A percentile compares a stretch with the other conserved stretches of the same genome.
Evolutionary conservation across 2,797 vertebrate species (phyloP).

Genomic region (Trichosurus vulpecula): DNA sequence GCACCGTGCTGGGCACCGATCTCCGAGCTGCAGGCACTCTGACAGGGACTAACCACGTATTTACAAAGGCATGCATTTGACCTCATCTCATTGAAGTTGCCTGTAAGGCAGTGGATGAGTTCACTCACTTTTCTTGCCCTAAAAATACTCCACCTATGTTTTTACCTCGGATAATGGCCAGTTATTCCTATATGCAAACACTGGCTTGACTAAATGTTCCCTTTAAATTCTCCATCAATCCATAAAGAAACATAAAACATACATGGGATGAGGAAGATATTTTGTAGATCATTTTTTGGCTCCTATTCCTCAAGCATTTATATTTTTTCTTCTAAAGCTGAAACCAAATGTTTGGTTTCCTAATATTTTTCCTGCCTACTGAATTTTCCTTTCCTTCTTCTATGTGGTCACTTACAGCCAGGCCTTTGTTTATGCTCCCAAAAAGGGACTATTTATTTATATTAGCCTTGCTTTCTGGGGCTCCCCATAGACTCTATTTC

Average conservation of each 20-base stretch:
- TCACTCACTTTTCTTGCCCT: constrained; percentile 52
- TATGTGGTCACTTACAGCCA: constrained; percentile 66
- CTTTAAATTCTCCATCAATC: constrained; percentile 59
- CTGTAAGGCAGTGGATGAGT: constrained; percentile 22
- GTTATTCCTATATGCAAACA: constrained; percentile 65
- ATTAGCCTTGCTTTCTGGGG: constrained; percentile 75
- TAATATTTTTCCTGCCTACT: constrained; percentile 81
- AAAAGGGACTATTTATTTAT: constrained; percentile 86
- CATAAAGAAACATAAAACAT: constrained; percentile 66
- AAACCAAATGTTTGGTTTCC: constrained; percentile 80
- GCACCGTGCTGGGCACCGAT: not conserved
- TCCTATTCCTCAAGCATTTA: constrained; percentile 72
- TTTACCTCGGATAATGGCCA: constrained; percentile 59
- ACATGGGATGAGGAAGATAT: constrained; percentile 66
- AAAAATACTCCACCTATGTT: constrained; percentile 55
- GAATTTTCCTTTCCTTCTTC: constrained; percentile 79
- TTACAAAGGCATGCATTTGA: not conserved
- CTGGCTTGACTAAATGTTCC: constrained; percentile 64
- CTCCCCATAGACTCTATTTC: constrained; percentile 86
- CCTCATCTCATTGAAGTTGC: not conserved
- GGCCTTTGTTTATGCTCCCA: constrained; percentile 83
- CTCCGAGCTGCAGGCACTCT: not conserved
- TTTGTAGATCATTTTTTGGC: constrained; percentile 76
- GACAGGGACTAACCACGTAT: not conserved
- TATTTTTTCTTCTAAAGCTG: constrained; percentile 74